Evolutionary conservation across 1,140 invertebrate genomes (phyloP), one percentile per base, ranked within the genome.

Genomic region (Drosophila ananassae): DNA sequence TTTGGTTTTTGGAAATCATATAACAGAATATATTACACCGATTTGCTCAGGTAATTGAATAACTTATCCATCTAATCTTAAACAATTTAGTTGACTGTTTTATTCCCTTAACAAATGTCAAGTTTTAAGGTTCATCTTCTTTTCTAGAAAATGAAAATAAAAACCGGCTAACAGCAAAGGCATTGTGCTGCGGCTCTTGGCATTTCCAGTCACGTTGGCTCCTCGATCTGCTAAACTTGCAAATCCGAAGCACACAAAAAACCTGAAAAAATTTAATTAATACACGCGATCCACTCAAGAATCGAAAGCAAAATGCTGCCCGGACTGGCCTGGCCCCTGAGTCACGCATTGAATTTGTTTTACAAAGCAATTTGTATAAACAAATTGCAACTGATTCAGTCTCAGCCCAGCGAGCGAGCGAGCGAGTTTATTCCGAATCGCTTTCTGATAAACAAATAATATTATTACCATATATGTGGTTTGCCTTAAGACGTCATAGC

Each of bases 131-230:
- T 58, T 8, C 48, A 51, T 74, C 69, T 59, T 44, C 28, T 64
- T 56, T 25, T 28, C 60, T 6, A 39, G 12, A 56, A 53, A 60
- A 57, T 56, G 52, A 48, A 21, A 37, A 39, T 25, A 53, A 54
- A 81, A 84, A 87, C 73, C 82, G 73, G 77, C 73, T 75, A 52
- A 72, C 41, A 24, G n/a, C 37, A 30, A 44, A 44, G 37, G 12
- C 21, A 10, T 39, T 41, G 53, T 41, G 34, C 21, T 39, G 39
- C 55, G 41, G 56, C 81, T 66, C 47, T 77, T 84, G 82, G 59
- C 82, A 77, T 87, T 84, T 84, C 13, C 44, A 77, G 41, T 64
- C 52, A 58, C 39, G 48, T 67, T 59, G 46, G 21, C 22, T 30
- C 24, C 28, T 44, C 5, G 71, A 74, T 69, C 58, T 64, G 62